phyloP scores from a whole-genome alignment of 2,888 invertebrate species.

The Mesochorus sp. region DNA sequence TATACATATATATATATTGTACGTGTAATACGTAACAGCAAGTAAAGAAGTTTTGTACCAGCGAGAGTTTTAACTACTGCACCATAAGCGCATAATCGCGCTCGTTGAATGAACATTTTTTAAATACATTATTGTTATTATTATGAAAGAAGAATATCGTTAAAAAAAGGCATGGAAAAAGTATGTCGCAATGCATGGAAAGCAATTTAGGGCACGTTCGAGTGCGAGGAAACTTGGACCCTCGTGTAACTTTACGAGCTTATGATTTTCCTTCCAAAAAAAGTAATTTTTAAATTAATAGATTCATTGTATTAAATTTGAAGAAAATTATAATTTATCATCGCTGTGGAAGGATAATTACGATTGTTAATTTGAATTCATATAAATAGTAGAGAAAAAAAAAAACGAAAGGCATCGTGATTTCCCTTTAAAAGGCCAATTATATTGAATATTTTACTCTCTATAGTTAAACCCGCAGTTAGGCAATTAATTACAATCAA shows the following conservation, averaged over 20 bases:
- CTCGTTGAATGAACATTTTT: constrained; percentile 22
- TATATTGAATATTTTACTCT: too few species aligned
- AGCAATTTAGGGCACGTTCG: constrained; percentile 3
- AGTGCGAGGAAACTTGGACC: background rate
- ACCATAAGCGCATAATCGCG: constrained; percentile 22
- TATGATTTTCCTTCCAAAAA: background rate
- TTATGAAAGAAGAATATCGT: constrained; percentile 16
- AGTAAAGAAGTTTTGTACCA: constrained; percentile 18
- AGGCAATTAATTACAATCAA: too few species aligned
- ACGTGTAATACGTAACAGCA: constrained; percentile 31
- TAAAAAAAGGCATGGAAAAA: background rate
- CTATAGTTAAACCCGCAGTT: too few species aligned
- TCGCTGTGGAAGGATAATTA: background rate
- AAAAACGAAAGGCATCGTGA: too few species aligned
- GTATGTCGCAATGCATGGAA: background rate
- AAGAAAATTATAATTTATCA: too few species aligned
- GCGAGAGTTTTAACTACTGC: constrained; percentile 40
- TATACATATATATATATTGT: constrained; percentile 9
- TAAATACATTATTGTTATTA: background rate
- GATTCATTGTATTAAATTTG: too few species aligned
- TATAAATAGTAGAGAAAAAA: too few species aligned
- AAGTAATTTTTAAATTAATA: background rate
- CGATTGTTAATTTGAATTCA: background rate
- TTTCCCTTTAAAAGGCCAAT: too few species aligned
- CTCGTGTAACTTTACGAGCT: background rate